phyloP scores from a whole-genome alignment of 2,113 vertebrate genomes.

The Notarius lentiginosus region DNA sequence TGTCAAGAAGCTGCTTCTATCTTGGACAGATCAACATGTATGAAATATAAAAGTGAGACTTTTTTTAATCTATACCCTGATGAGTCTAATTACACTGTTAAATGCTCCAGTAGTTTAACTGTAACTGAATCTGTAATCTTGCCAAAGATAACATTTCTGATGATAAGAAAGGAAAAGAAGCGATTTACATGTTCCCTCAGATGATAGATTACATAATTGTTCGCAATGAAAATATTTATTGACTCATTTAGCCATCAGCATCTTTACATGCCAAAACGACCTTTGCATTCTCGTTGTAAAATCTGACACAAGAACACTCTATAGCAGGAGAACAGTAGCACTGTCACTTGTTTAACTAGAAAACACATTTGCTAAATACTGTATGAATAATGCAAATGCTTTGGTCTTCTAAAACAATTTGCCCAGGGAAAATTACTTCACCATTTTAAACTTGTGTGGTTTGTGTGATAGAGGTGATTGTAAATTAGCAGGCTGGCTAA shows the following conservation, averaged over 20 bases:
- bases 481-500: not conserved
- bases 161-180: slow-evolving; percentile 32
- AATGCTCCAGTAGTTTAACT: slow-evolving; percentile 56
- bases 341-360: not conserved
- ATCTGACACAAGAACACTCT: not conserved
- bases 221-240: not conserved
- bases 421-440: not conserved
- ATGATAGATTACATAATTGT: not conserved
- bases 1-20: slow-evolving; percentile 46
- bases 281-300: not conserved
- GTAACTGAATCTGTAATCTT: slow-evolving; percentile 67
- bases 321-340: not conserved
- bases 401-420: not conserved
- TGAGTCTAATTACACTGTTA: slow-evolving; percentile 64
- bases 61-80: slow-evolving; percentile 62
- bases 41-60: slow-evolving; percentile 67
- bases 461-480: not conserved
- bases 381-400: not conserved
- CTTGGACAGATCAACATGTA: slow-evolving; percentile 60
- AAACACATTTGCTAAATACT: not conserved
- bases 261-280: not conserved
- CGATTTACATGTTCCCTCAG: not conserved
- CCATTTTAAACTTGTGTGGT: not conserved
- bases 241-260: not conserved
- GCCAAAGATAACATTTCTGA: slow-evolving; percentile 13